These are phyloP conservation scores for Drosophila incognita DNA, from an alignment of 2,888 invertebrate genomes.

Conservation along the genomic window DNA sequence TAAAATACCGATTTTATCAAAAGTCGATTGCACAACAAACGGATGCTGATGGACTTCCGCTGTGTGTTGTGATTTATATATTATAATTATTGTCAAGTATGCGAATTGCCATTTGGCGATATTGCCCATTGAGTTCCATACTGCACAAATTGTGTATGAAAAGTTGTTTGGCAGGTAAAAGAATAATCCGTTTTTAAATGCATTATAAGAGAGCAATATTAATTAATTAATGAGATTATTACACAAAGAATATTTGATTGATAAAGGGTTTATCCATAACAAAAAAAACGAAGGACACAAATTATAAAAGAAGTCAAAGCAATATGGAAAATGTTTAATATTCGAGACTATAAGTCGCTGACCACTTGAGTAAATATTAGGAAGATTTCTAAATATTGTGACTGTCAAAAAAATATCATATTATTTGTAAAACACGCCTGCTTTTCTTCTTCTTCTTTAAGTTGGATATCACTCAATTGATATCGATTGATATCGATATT, in stretches of 20 bases:
- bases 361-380: background rate
- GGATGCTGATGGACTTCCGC: background rate
- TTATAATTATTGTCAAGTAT: background rate
- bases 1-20: constrained; percentile 70
- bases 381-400: background rate
- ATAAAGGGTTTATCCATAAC: background rate
- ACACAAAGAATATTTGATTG: background rate
- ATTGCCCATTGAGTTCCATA: background rate
- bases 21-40: constrained; percentile 9
- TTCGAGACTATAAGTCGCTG: background rate
- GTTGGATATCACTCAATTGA: background rate
- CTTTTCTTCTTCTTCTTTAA: background rate
- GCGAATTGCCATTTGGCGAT: background rate
- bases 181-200: background rate
- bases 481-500: background rate
- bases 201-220: background rate
- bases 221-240: background rate
- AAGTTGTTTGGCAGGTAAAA: background rate
- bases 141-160: background rate
- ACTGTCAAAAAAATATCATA: background rate
- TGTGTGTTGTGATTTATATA: background rate
- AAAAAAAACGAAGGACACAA: background rate
- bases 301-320: background rate
- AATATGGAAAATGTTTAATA: background rate
- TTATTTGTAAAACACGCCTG: no score